A percentile compares a stretch with the other conserved stretches of the same genome.
Evolutionary conservation across 1,140 invertebrate genomes (phyloP).

Genomic region (Frieseomelitta varia): DNA sequence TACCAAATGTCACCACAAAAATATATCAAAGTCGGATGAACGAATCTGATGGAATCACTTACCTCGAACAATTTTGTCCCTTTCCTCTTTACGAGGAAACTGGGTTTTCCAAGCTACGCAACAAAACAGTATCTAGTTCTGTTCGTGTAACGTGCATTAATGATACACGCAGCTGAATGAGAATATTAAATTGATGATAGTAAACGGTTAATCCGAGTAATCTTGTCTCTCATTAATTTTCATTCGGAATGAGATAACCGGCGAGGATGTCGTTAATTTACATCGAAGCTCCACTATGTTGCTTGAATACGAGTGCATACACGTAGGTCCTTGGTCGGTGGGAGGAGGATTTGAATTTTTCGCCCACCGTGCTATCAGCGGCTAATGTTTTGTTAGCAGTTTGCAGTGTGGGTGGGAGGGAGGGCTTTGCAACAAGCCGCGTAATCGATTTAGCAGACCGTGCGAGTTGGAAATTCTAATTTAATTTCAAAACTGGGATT

Average conservation of each 20-base stretch:
- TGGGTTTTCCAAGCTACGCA: neutral
- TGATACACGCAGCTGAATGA: neutral
- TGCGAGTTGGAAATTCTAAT: slow-evolving; percentile 22
- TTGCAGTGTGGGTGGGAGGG: neutral
- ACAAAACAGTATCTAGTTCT: neutral
- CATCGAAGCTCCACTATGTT: neutral
- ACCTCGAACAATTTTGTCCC: neutral
- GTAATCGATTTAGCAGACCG: slow-evolving; percentile 22
- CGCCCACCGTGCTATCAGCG: neutral
- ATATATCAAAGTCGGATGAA: too few relatives aligned
- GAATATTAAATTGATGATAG: slow-evolving; percentile 11
- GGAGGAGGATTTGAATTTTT: slow-evolving; percentile 17
- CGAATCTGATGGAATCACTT: neutral
- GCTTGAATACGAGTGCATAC: neutral
- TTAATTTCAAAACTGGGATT: slow-evolving; percentile 35
- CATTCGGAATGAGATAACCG: slow-evolving; percentile 12
- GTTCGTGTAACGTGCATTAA: too few relatives aligned
- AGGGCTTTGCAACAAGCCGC: neutral
- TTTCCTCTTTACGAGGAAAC: neutral
- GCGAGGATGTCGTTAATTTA: slow-evolving; percentile 15
- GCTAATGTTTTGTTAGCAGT: slow-evolving; percentile 30
- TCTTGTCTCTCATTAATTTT: slow-evolving; percentile 10
- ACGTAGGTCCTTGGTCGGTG: neutral
- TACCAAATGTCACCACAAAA: too few relatives aligned
- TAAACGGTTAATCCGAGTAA: neutral